These are phyloP conservation scores for Acronicta psi DNA, from an alignment of 2,888 invertebrate genomes.

Conservation along the genomic window DNA sequence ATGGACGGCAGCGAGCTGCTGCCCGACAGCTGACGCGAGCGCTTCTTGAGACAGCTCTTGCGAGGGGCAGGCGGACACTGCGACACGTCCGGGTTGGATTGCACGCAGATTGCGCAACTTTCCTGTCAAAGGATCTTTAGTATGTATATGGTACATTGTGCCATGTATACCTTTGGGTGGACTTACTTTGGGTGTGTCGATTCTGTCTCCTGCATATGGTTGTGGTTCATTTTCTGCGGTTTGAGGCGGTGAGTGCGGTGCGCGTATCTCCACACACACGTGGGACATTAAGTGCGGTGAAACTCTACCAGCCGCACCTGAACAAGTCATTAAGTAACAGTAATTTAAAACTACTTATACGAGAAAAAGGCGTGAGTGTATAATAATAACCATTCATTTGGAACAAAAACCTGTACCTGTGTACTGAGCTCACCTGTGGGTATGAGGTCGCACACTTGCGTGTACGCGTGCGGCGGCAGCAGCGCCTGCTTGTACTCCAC, in stretches of 20 bases:
- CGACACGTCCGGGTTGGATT: conserved; percentile 81
- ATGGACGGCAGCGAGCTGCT: conserved; percentile 80
- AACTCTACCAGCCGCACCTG: conserved; percentile 24
- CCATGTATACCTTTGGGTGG: background rate
- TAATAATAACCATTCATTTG: too few relatives aligned
- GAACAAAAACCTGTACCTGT: too few relatives aligned
- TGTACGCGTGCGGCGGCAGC: conserved; percentile 68
- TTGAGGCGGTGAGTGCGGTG: conserved; percentile 64
- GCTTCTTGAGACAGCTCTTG: conserved; percentile 85
- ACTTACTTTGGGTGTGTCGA: conserved; percentile 70
- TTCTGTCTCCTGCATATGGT: conserved; percentile 71
- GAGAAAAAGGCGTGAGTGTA: too few relatives aligned
- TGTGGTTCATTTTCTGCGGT: conserved; percentile 78
- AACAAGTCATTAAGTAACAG: background rate
- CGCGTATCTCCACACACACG: conserved; percentile 89
- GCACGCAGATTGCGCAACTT: conserved; percentile 79
- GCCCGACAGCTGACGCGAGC: conserved; percentile 65
- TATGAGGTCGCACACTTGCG: conserved; percentile 81
- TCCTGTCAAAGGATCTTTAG: conserved; percentile 52
- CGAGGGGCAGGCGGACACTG: conserved; percentile 78
- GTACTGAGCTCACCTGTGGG: conserved; percentile 62
- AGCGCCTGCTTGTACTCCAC: conserved; percentile 79
- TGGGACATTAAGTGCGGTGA: conserved; percentile 73
- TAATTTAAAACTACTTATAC: too few relatives aligned
- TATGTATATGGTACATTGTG: too few relatives aligned